Conservation (phyloP, 2,113 vertebrate genomes). For the Oplegnathus fasciatus region DNA sequence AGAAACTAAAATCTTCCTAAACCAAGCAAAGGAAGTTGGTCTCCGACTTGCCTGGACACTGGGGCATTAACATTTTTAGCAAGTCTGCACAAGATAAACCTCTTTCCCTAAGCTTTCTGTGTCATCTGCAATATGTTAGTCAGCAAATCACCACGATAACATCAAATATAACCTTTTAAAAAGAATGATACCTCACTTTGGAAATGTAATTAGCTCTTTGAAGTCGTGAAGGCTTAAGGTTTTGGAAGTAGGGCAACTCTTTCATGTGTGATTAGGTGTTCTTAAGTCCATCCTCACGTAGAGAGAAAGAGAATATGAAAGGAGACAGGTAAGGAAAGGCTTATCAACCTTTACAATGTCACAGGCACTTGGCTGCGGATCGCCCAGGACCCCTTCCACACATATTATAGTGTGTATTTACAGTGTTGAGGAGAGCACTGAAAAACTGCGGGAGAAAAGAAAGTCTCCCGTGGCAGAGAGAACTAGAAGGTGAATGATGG, state of each 20-base stretch:
- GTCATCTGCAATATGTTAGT: conserved; percentile 16
- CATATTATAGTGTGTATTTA: not conserved
- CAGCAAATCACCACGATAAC: conserved; percentile 40
- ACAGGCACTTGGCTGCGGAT: conserved; percentile 62
- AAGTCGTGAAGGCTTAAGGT: conserved; percentile 56
- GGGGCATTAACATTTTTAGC: conserved; percentile 27
- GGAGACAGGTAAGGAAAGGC: conserved; percentile 19
- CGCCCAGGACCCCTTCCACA: conserved; percentile 21
- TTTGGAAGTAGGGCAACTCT: conserved; percentile 62
- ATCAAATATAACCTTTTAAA: conserved; percentile 51
- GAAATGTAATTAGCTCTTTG: conserved; percentile 60
- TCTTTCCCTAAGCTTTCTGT: conserved; percentile 25
- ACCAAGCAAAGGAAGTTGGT: conserved; percentile 11
- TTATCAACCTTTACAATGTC: conserved; percentile 47
- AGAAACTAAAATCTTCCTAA: conserved; percentile 18
- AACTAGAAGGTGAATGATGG: conserved; percentile 5
- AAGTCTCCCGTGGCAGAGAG: conserved; percentile 15
- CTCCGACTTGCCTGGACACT: conserved; percentile 15
- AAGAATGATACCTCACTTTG: conserved; percentile 51
- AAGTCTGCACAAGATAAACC: conserved; percentile 28
- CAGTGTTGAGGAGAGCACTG: not conserved
- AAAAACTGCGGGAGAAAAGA: not conserved
- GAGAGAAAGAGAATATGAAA: conserved; percentile 17
- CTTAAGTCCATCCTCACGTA: conserved; percentile 41
- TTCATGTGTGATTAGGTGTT: conserved; percentile 71